Base-by-base conservation (phyloP, 2,113 vertebrate genomes). In the Scomber japonicus region DNA sequence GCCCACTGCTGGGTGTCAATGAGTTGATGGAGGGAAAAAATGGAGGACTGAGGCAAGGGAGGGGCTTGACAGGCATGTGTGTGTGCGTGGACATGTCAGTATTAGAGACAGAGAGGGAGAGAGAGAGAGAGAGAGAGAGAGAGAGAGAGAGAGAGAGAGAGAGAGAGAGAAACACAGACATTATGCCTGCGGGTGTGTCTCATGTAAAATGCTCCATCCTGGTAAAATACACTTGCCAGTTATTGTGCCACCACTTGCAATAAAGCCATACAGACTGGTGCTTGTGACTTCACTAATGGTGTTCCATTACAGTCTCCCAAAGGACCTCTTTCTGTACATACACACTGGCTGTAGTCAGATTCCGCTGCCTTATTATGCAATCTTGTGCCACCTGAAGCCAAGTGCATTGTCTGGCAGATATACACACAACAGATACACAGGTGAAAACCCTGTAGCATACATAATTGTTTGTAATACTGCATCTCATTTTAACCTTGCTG, bases 21-120 rank as follows among this genome's bases (percentile, higher is more conserved):
- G 85, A 92, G 89, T 91, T 94, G 93, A 95, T 94, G 94, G 90
- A 94, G 94, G 88, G 91, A 86, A 93, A 90, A 94, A 93, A 90
- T 84, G 86, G 89, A 92, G 81, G 83, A 85, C 60, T 59, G 76
- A 89, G 88, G 84, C 40, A 69, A 85, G 88, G 91, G 90, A 92
- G 84, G 84, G 81, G 81, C 70, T 83, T 90, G 93, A 92, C 76
- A 88, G 80, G 67, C 76, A 69, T 19, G 78, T 86, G 80, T 55
- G 68, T 21, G 70, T 71, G 61, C 8, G 49, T 71, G 73, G 24
- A 69, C 63, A 64, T 82, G 81, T 80, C 50, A 62, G 78, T 82
- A 65, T 75, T 68, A 61, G 51, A 66, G 81, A 75, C n/a, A 1
- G 55, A 16, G 12, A 68, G 49, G 68, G 48, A 73, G 57, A 27